Evolutionary conservation across 2,888 invertebrate genomes (phyloP).

Genomic region (Pristionchus exspectatus): DNA sequence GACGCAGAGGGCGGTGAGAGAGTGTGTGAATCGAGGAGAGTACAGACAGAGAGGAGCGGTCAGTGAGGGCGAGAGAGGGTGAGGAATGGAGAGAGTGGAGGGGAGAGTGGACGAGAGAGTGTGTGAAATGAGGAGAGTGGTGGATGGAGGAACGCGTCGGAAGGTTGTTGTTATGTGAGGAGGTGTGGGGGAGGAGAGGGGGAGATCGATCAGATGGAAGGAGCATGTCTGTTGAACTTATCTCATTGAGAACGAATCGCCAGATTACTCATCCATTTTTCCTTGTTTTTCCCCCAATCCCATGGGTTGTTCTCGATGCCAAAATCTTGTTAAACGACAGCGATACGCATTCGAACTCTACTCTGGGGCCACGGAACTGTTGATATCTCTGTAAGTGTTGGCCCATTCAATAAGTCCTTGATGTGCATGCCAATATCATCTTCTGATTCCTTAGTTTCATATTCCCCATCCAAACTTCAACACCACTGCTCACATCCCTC

Average conservation of each 20-base stretch:
- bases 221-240: not conserved
- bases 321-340: too few relatives aligned
- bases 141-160: not conserved
- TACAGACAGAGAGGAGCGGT: not conserved
- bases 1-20: conserved; percentile 39
- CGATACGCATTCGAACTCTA: too few relatives aligned
- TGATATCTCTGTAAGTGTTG: too few relatives aligned
- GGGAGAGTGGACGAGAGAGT: not conserved
- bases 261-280: not conserved
- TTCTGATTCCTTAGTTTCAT: not conserved
- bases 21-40: not conserved
- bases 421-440: not conserved
- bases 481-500: not conserved
- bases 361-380: too few relatives aligned
- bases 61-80: not conserved
- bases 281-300: not conserved
- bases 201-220: conserved; percentile 17
- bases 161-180: conserved; percentile 38
- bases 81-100: not conserved
- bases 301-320: not conserved
- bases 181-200: not conserved
- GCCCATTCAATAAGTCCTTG: too few relatives aligned
- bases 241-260: not conserved
- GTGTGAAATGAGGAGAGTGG: conserved; percentile 13
- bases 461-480: not conserved